phyloP scores from a whole-genome alignment of 2,797 vertebrate genomes.

The Denticeps clupeoides region DNA sequence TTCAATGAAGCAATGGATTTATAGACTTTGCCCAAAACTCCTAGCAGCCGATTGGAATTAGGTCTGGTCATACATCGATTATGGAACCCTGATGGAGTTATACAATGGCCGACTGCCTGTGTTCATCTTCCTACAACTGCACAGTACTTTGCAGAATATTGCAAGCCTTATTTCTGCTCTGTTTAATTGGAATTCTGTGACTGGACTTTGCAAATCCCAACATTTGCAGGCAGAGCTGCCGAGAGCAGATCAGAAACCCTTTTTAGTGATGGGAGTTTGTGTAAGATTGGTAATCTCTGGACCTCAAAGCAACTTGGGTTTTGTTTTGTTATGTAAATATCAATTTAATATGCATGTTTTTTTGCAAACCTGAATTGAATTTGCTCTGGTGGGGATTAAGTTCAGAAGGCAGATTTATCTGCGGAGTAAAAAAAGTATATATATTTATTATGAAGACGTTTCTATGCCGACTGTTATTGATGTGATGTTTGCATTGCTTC shows the following conservation, averaged over 20 bases:
- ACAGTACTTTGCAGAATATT: no score
- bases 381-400: no score
- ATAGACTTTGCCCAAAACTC: no score
- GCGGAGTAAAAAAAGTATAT: not conserved
- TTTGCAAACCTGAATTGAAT: no score
- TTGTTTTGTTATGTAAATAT: not conserved
- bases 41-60: no score
- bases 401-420: no score
- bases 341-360: not conserved
- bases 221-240: not conserved
- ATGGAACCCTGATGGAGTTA: no score
- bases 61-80: no score
- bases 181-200: not conserved
- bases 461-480: conserved; percentile 15
- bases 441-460: conserved; percentile 11
- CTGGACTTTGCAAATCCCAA: not conserved
- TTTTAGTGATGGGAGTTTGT: not conserved
- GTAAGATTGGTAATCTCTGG: not conserved
- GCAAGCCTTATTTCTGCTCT: not conserved
- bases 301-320: not conserved
- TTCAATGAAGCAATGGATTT: no score
- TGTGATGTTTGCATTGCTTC: no score
- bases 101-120: no score
- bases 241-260: not conserved
- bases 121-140: no score